phyloP scores from a whole-genome alignment of 2,797 vertebrate genomes.

The Sebastiscus albofasciatus region DNA sequence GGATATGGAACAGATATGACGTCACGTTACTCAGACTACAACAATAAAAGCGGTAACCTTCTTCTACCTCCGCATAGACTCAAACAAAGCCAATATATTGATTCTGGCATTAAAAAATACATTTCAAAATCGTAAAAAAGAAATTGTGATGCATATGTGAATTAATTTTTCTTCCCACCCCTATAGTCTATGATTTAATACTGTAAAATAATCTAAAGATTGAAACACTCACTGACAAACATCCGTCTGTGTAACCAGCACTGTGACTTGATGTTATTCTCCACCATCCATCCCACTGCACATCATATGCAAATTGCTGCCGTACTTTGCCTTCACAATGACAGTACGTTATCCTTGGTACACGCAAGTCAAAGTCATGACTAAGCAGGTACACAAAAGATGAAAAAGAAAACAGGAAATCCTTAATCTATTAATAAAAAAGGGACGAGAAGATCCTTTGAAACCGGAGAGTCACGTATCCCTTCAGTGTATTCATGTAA shows the following conservation, averaged over 20 bases:
- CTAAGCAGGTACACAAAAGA: background rate
- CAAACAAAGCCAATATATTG: too few relatives aligned
- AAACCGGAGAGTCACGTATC: constrained; percentile 7
- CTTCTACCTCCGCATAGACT: too few relatives aligned
- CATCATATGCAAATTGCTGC: background rate
- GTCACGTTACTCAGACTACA: too few relatives aligned
- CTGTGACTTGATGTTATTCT: background rate
- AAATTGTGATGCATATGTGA: too few relatives aligned
- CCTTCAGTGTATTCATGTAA: constrained; percentile 36
- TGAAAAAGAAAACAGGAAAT: constrained; percentile 12
- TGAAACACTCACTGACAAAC: background rate
- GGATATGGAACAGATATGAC: too few relatives aligned
- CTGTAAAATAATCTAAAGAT: background rate
- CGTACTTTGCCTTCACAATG: background rate
- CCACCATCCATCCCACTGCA: background rate
- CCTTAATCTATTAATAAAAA: background rate
- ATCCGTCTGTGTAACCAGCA: background rate
- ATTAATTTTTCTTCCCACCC: too few relatives aligned
- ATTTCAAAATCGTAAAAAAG: too few relatives aligned
- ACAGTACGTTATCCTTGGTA: background rate
- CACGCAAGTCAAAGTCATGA: background rate
- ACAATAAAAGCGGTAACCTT: too few relatives aligned
- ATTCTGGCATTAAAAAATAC: too few relatives aligned
- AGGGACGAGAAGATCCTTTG: background rate
- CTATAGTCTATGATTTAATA: background rate